phyloP scores from a whole-genome alignment of 2,797 vertebrate genomes.

The Scolopax rusticola region DNA sequence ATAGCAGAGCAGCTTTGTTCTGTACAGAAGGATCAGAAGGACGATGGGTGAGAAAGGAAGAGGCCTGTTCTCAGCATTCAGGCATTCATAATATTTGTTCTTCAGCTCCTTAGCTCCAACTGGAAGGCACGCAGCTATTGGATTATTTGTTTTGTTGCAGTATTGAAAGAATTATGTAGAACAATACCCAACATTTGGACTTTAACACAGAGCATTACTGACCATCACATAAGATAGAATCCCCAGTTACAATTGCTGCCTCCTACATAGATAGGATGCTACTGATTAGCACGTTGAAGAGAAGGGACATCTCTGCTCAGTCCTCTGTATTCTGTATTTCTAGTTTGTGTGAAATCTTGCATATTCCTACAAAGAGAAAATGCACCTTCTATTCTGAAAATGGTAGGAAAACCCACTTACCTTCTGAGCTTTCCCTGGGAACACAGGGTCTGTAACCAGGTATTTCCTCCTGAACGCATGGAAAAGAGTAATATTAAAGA shows the following conservation, averaged over 20 bases:
- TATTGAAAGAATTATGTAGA: background rate
- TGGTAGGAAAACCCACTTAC: background rate
- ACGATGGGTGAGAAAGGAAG: background rate
- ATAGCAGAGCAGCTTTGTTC: slow-evolving; percentile 54
- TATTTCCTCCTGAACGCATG: background rate
- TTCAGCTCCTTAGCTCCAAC: background rate
- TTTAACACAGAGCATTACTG: background rate
- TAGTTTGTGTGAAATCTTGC: accelerated
- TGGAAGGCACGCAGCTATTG: background rate
- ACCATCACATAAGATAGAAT: background rate
- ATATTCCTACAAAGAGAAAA: background rate
- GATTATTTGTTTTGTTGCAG: background rate
- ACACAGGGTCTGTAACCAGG: background rate
- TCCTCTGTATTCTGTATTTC: background rate
- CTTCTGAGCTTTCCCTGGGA: background rate
- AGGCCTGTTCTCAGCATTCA: background rate
- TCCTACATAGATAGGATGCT: background rate
- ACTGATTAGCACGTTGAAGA: background rate
- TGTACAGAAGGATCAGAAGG: background rate
- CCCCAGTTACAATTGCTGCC: background rate
- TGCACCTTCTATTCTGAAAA: background rate
- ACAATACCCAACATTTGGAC: background rate
- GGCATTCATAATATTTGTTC: background rate
- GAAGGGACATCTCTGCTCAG: background rate
- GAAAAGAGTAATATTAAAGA: background rate